Evolutionary conservation across 2,888 invertebrate genomes (phyloP).

Genomic region (Oligia strigilis): DNA sequence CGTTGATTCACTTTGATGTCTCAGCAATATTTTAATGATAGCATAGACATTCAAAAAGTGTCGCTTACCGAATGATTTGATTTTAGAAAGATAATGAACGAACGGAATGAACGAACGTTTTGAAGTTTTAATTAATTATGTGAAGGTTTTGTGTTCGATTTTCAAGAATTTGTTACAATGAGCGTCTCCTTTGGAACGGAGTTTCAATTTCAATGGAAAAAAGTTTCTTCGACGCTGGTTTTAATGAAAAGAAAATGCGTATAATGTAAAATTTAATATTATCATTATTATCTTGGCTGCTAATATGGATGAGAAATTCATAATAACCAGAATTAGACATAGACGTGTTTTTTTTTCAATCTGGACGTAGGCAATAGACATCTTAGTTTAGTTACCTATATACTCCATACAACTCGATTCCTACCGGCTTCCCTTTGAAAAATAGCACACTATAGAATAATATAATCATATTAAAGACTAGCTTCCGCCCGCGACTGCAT

Average conservation of each 20-base stretch:
- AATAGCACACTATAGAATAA: no score
- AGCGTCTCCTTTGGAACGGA: conserved; percentile 41
- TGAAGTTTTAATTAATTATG: conserved; percentile 65
- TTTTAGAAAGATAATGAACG: conserved; percentile 76
- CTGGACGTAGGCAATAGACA: background rate
- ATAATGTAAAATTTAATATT: conserved; percentile 36
- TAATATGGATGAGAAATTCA: conserved; percentile 9
- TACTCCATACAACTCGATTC: no score
- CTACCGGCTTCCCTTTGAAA: no score
- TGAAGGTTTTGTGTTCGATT: conserved; percentile 52
- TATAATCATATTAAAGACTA: no score
- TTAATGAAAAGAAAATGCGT: conserved; percentile 45
- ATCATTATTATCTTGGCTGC: conserved; percentile 23
- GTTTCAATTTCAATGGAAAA: conserved; percentile 52
- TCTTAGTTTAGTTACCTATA: background rate
- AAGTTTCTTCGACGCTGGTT: conserved; percentile 39
- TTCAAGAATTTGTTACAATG: conserved; percentile 57
- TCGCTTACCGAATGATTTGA: conserved; percentile 75
- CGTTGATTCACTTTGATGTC: conserved; percentile 74
- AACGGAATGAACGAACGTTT: conserved; percentile 62
- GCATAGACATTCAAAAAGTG: conserved; percentile 78
- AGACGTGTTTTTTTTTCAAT: background rate
- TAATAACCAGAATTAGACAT: background rate
- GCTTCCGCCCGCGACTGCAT: no score
- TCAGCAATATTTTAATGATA: conserved; percentile 78